Conservation (phyloP, 2,888 invertebrate genomes). For the Eurois occulta region DNA sequence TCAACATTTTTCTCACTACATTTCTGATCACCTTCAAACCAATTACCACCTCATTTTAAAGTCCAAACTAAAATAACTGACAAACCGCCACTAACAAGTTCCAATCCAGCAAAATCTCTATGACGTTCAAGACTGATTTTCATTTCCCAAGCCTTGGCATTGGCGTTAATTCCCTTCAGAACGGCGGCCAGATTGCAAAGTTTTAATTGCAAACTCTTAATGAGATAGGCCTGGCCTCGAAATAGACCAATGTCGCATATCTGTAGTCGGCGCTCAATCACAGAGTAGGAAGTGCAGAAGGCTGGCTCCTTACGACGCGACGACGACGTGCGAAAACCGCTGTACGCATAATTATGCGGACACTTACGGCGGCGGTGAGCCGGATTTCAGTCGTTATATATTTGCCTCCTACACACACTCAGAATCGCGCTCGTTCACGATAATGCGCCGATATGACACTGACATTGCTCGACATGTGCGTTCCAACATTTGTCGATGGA, state of each 20-base stretch:
- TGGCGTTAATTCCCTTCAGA: conserved; percentile 78
- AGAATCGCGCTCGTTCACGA: background rate
- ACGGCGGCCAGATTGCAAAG: conserved; percentile 80
- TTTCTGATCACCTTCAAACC: background rate
- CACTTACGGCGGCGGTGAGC: background rate
- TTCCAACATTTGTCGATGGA: background rate
- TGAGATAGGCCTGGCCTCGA: conserved; percentile 80
- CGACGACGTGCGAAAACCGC: background rate
- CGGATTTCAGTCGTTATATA: background rate
- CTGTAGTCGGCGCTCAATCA: conserved; percentile 52
- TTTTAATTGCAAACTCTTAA: conserved; percentile 88
- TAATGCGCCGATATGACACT: background rate
- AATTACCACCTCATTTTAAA: background rate
- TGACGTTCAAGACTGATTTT: conserved; percentile 76
- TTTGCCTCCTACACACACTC: background rate
- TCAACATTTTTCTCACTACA: too few species aligned
- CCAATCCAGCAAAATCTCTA: conserved; percentile 44
- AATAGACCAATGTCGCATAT: conserved; percentile 70
- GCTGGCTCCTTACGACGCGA: background rate
- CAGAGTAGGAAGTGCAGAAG: conserved; percentile 27
- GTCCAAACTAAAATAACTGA: conserved; percentile 23
- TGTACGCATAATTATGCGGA: background rate
- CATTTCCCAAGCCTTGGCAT: conserved; percentile 79
- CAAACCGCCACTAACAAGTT: conserved; percentile 43
- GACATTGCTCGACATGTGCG: background rate